phyloP scores from a whole-genome alignment of 2,888 invertebrate genomes.

The Drosophila paracracens region DNA sequence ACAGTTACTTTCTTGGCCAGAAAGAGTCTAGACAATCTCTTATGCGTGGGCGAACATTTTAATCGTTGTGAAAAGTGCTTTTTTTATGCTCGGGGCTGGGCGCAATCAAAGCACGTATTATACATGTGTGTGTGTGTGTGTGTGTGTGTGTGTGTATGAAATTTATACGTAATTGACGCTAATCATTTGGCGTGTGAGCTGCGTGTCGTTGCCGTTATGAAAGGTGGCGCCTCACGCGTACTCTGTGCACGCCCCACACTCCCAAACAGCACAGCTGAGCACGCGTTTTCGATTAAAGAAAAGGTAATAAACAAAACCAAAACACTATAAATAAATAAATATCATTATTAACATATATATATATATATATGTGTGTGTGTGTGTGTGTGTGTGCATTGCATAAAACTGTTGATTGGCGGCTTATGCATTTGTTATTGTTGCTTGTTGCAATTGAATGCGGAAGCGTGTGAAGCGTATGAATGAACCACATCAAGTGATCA shows the following conservation, averaged over 20 bases:
- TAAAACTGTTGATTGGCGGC: constrained; percentile 32
- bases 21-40: constrained; percentile 11
- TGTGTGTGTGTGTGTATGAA: not conserved
- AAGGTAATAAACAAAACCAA: not conserved
- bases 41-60: constrained; percentile 17
- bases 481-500: constrained; percentile 8
- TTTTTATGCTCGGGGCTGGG: not conserved
- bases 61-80: constrained; percentile 31
- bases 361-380: not conserved
- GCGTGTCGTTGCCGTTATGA: constrained; percentile 45
- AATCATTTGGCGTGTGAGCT: constrained; percentile 58
- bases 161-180: constrained; percentile 41
- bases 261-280: constrained; percentile 26
- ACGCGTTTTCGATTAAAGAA: constrained; percentile 50
- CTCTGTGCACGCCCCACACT: not conserved
- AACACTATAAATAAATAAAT: constrained; percentile 5
- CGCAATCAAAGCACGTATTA: constrained; percentile 44
- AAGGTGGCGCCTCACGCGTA: constrained; percentile 50
- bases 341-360: constrained; percentile 3
- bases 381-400: not conserved
- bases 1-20: not conserved
- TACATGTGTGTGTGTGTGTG: not conserved
- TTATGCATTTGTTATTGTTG: constrained; percentile 23
- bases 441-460: constrained; percentile 34
- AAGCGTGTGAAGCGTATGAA: constrained; percentile 10